Evolutionary conservation across 2,888 invertebrate species (phyloP), one percentile per base, ranked within the genome.

Genomic region (Eristalis pertinax): DNA sequence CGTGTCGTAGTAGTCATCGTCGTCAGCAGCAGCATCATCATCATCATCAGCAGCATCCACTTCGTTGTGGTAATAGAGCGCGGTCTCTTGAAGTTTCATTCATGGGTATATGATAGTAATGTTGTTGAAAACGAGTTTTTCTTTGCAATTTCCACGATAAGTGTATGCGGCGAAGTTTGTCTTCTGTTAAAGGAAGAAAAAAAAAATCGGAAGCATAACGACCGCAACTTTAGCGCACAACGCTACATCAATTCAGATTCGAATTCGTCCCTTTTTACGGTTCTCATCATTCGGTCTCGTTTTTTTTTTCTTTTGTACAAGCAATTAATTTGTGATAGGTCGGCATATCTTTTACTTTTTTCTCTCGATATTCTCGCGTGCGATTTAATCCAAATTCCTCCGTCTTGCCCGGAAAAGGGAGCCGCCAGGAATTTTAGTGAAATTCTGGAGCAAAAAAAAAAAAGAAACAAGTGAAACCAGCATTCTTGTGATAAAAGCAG

Each of bases 71-170:
- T 83, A 69, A 73, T 73, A 72, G 68, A 60, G 60, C 26, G 15
- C 15, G 24, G 70, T 72, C 63, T 84, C 69, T 77, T 56, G 64
- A 60, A 79, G 63, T 82, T 84, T 87, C 87, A 87, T 87, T 87
- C 87, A 87, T 87, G 75, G 84, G 75, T 72, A 50, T 50, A 50
- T 19, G 50, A 50, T 50, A 50, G 73, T 84, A 73, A 80, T 84
- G 72, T 72, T 68, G 72, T 76, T 64, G 58, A 22, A 87, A 87
- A 84, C 87, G 43, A 84, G 84, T 87, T 84, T 79, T 83, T 63
- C 74, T 65, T 58, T 76, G 79, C 75, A 83, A 77, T 86, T 82
- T 86, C 78, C 78, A 75, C 70, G 62, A 83, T 64, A 75, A 64
- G 82, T 67, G 70, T 69, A 50, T 80, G 76, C 67, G 78, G 50